These are phyloP conservation scores for Tautogolabrus adspersus DNA, from an alignment of 2,113 vertebrate genomes.

Conservation along the genomic window DNA sequence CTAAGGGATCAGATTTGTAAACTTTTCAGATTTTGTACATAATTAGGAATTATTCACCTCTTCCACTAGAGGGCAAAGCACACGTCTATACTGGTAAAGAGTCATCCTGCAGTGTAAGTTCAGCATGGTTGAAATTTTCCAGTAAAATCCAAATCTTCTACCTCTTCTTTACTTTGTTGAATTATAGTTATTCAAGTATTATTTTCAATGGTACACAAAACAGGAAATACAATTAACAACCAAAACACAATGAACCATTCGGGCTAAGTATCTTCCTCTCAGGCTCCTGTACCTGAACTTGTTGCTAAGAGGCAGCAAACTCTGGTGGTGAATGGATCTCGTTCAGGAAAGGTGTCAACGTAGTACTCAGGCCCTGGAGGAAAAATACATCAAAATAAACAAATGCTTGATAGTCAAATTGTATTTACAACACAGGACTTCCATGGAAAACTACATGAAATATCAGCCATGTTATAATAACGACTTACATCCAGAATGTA, in stretches of 20 bases:
- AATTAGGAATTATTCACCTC: too few species aligned
- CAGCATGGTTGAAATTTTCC: neutral
- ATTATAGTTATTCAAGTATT: neutral
- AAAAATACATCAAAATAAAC: constrained; percentile 15
- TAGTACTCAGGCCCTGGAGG: constrained; percentile 11
- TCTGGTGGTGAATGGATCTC: constrained; percentile 6
- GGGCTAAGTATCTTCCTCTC: constrained; percentile 37
- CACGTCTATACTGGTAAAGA: too few species aligned
- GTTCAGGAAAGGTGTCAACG: constrained; percentile 25
- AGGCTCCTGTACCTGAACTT: constrained; percentile 46
- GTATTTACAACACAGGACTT: too few species aligned
- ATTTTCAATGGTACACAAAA: constrained; percentile 19
- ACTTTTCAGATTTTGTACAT: too few species aligned
- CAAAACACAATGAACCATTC: constrained; percentile 39
- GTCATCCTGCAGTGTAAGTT: too few species aligned
- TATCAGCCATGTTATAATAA: too few species aligned
- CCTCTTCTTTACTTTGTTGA: neutral
- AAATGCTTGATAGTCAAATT: neutral
- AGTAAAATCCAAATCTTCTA: neutral
- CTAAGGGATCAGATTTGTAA: too few species aligned
- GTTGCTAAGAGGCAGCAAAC: constrained; percentile 28
- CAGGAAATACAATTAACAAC: constrained; percentile 41
- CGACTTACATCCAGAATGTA: too few species aligned
- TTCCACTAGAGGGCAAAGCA: too few species aligned
- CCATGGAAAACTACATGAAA: too few species aligned